Percentiles rank a stretch among this genome's conserved stretches.
Conservation (phyloP, 1,140 invertebrate genomes). For the Melipona quadrifasciata region DNA sequence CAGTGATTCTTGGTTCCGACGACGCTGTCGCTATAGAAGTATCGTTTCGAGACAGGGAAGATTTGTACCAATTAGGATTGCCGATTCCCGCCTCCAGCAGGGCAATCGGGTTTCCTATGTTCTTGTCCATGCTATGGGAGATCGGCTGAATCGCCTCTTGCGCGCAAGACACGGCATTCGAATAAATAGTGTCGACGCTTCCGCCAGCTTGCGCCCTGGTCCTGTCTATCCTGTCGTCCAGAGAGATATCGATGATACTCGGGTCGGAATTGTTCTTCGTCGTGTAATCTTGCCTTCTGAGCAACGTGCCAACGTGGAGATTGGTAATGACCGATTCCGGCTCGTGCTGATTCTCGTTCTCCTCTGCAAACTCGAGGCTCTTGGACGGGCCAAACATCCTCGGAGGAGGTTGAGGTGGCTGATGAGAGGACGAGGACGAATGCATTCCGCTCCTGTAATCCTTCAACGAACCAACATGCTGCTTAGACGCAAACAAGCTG, state of each 20-base stretch:
- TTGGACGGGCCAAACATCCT: slow-evolving; percentile 72
- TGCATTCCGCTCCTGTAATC: slow-evolving; percentile 64
- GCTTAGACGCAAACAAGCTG: slow-evolving; percentile 65
- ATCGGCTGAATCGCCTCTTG: slow-evolving; percentile 54
- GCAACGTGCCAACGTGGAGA: slow-evolving; percentile 75
- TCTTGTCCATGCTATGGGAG: slow-evolving; percentile 58
- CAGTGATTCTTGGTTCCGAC: slow-evolving; percentile 54
- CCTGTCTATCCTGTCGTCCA: slow-evolving; percentile 61
- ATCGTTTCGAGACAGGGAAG: slow-evolving; percentile 36
- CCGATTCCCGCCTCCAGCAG: slow-evolving; percentile 59
- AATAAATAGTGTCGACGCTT: slow-evolving; percentile 59
- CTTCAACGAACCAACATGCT: slow-evolving; percentile 63
- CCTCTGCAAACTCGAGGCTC: slow-evolving; percentile 67
- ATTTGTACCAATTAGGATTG: slow-evolving; percentile 74
- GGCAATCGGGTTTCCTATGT: slow-evolving; percentile 50
- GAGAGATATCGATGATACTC: slow-evolving; percentile 69
- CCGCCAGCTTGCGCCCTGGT: slow-evolving; percentile 35
- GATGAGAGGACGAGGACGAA: slow-evolving; percentile 17
- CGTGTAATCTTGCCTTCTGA: slow-evolving; percentile 67
- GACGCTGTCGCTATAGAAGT: slow-evolving; percentile 22
- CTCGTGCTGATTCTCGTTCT: slow-evolving; percentile 60
- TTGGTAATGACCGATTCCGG: slow-evolving; percentile 74
- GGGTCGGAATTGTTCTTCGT: slow-evolving; percentile 67
- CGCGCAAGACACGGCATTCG: slow-evolving; percentile 68
- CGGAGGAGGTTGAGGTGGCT: slow-evolving; percentile 75